Evolutionary conservation across 2,888 invertebrate species (phyloP), one percentile per base, ranked within the genome.

Genomic region (Seira musarum): DNA sequence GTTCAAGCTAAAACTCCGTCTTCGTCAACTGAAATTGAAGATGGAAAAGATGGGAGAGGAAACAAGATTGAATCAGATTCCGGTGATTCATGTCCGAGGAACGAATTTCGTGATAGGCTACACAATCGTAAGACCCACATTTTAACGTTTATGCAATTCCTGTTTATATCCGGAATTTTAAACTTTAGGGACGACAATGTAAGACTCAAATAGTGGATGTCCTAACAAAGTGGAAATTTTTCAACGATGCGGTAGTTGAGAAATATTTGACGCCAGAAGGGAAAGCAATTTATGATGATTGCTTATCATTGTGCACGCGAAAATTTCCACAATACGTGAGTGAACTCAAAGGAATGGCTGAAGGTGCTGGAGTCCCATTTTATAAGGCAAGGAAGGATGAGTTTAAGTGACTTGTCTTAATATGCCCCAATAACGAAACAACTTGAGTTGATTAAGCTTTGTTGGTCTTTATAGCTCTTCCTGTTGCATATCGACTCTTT

Each of bases 81-180:
- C 96, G 0, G 92, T 96, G 21, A 89, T 96, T 68, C 92, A 94
- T 88, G 93, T 94, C 0, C 90, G 92, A 83, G 96, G 96, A 72
- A 94, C 93, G 0, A 93, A 96, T 89, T 95, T 96, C 88, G 95
- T 96, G 88, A 93, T 96, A 71, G 96, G 96, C 82, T 95, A 91
- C 88, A 95, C 95, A 90, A 93, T 95, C 90, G 96, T 96, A 90
- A 92, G 94, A 40, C 6, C 19, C 35, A 57, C 22, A n/a, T 49
- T 49, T 65, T 66, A 24, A 25, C 17, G n/a, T n/a, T 17, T 10
- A 53, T 73, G 5, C 6, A 13, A 40, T 40, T 69, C 21, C n/a
- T 35, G 19, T 19, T 76, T 53, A 21, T 66, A 60, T 61, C 63
- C 40, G 22, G 21, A 30, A n/a, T 40, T 49, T 35, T 19, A n/a